Conservation (phyloP, 2,888 invertebrate species). For the Rutpela maculata region DNA sequence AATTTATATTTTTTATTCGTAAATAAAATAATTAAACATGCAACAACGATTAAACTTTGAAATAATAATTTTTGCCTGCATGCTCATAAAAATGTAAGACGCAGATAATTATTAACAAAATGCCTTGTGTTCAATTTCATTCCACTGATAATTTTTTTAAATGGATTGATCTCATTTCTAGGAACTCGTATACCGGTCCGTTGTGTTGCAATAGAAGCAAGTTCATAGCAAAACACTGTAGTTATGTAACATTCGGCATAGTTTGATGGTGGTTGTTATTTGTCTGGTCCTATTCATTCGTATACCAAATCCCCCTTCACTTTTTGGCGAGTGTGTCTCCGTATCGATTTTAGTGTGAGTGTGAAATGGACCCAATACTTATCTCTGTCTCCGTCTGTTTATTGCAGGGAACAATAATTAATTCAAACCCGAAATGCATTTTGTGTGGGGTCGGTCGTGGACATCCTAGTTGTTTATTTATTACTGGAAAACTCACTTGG, state of each 20-base stretch:
- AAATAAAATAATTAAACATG: too few species aligned
- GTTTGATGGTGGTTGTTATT: constrained; percentile 5
- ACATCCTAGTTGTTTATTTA: too few species aligned
- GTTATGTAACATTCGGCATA: constrained; percentile 1
- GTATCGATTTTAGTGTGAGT: constrained; percentile 9
- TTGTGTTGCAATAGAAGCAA: neutral
- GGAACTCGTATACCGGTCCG: neutral
- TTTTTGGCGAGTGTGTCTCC: constrained; percentile 12
- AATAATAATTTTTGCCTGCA: too few species aligned
- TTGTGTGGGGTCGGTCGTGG: neutral
- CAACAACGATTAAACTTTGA: too few species aligned
- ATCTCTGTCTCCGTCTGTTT: neutral
- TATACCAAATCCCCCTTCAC: constrained; percentile 16
- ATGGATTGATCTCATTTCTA: neutral
- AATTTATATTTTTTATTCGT: too few species aligned
- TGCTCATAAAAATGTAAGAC: too few species aligned
- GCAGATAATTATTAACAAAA: neutral
- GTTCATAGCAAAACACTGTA: neutral
- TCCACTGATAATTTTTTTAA: neutral
- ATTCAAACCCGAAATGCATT: neutral
- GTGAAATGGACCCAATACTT: neutral
- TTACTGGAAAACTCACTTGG: too few species aligned
- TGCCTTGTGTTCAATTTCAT: neutral
- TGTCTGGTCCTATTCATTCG: constrained; percentile 5
- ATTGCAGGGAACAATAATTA: constrained; percentile 5